These are phyloP conservation scores for Magallana gigas DNA, from an alignment of 1,140 invertebrate species.

Conservation along the genomic window DNA sequence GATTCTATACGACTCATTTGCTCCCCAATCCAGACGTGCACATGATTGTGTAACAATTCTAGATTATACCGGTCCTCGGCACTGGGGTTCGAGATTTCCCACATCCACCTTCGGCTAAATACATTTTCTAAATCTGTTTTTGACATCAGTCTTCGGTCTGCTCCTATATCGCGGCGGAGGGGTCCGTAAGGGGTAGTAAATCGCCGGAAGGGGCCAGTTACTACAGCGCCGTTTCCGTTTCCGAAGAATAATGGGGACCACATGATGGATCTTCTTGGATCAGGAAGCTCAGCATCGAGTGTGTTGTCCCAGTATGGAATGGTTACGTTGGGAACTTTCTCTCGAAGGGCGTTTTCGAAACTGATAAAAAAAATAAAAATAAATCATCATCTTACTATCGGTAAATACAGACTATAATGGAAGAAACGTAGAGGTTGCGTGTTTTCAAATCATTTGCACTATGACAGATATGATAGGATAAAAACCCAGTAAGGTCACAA, in stretches of 20 bases:
- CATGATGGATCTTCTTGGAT: constrained; percentile 76
- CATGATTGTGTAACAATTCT: constrained; percentile 64
- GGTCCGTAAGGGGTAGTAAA: constrained; percentile 64
- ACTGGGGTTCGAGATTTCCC: constrained; percentile 67
- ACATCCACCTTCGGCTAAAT: constrained; percentile 53
- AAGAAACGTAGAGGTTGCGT: too few species aligned
- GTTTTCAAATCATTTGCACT: too few species aligned
- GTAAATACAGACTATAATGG: too few species aligned
- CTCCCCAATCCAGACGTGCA: constrained; percentile 65
- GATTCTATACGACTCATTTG: constrained; percentile 67
- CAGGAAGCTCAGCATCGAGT: constrained; percentile 73
- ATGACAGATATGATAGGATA: too few species aligned
- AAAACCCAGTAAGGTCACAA: too few species aligned
- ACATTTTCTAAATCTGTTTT: constrained; percentile 54
- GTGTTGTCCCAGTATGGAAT: constrained; percentile 80
- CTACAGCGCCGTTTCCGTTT: constrained; percentile 76
- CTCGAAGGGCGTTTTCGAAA: constrained; percentile 70
- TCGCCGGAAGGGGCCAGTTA: constrained; percentile 72
- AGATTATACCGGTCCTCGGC: constrained; percentile 63
- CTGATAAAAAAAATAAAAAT: constrained; percentile 52
- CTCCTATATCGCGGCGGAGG: constrained; percentile 58
- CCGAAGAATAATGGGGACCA: constrained; percentile 78
- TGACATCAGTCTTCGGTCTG: constrained; percentile 60
- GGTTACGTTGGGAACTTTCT: constrained; percentile 70
- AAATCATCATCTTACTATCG: too few species aligned